Percentiles rank a stretch among this genome's conserved stretches.
Conservation (phyloP, 2,888 invertebrate species). For the Himalopsyche tibetana region DNA sequence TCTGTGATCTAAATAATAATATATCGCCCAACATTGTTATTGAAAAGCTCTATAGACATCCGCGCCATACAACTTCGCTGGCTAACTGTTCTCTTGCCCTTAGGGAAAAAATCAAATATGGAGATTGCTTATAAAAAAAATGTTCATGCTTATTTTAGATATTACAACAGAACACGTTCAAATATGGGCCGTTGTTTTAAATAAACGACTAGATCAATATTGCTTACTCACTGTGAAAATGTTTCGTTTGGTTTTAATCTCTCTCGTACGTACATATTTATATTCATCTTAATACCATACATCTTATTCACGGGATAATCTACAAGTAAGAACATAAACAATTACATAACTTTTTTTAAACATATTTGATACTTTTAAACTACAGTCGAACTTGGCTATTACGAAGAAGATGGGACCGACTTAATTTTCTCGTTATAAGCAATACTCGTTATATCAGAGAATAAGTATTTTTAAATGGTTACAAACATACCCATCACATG, state of each 20-base stretch:
- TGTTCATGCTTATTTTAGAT: slow-evolving; percentile 41
- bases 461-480: too few species aligned
- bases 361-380: too few species aligned
- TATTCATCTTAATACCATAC: not conserved
- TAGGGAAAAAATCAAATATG: slow-evolving; percentile 53
- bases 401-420: too few species aligned
- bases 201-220: slow-evolving; percentile 49
- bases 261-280: not conserved
- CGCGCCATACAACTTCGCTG: slow-evolving; percentile 46
- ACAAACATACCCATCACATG: too few species aligned
- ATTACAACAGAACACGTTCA: slow-evolving; percentile 47
- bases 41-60: slow-evolving; percentile 59
- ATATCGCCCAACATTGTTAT: slow-evolving; percentile 61
- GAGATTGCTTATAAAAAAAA: slow-evolving; percentile 55
- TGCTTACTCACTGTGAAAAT: slow-evolving; percentile 53
- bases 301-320: not conserved
- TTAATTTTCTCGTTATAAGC: too few species aligned
- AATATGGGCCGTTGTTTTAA: slow-evolving; percentile 55
- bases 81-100: slow-evolving; percentile 57
- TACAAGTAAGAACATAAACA: not conserved
- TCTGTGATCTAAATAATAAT: slow-evolving; percentile 63
- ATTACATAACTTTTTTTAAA: too few species aligned
- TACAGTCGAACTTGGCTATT: too few species aligned
- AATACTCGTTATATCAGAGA: too few species aligned
- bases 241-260: slow-evolving; percentile 11